These are phyloP conservation scores for Melipona quadrifasciata DNA, from an alignment of 1,140 invertebrate species.

Conservation along the genomic window DNA sequence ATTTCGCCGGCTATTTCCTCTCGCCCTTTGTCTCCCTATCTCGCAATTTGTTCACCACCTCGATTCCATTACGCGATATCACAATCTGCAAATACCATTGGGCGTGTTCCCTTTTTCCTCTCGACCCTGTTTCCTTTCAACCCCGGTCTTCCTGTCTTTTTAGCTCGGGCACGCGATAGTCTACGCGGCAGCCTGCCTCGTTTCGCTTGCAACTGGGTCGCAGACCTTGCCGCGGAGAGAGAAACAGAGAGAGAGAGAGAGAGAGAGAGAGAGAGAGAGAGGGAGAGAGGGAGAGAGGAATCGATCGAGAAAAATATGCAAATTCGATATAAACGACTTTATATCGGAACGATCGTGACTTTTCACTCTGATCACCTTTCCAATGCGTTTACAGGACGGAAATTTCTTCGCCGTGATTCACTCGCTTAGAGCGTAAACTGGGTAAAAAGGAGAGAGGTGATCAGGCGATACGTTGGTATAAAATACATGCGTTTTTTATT, in stretches of 20 bases:
- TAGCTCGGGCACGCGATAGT: slow-evolving; percentile 1
- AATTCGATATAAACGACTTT: not conserved
- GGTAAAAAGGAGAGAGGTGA: too few relatives aligned
- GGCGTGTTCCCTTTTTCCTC: not conserved
- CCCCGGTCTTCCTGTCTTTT: not conserved
- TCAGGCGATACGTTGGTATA: too few relatives aligned
- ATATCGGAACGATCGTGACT: not conserved
- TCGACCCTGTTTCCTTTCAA: slow-evolving; percentile 8
- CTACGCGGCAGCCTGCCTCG: not conserved
- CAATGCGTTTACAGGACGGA: not conserved
- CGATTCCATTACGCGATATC: slow-evolving; percentile 18
- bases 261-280: not conserved
- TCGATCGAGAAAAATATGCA: slow-evolving; percentile 18
- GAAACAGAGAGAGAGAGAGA: not conserved
- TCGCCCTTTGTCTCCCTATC: slow-evolving; percentile 1
- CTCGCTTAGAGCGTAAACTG: too few relatives aligned
- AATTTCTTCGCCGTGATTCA: slow-evolving; percentile 13
- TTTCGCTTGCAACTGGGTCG: slow-evolving; percentile 23
- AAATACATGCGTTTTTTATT: too few relatives aligned
- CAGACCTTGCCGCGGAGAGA: not conserved
- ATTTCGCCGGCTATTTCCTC: not conserved
- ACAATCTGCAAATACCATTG: not conserved
- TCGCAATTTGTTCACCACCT: not conserved
- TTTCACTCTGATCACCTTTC: not conserved
- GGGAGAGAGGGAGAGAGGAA: not conserved